phyloP scores from a whole-genome alignment of 2,888 invertebrate genomes.

The Stenotaenia linearis region DNA sequence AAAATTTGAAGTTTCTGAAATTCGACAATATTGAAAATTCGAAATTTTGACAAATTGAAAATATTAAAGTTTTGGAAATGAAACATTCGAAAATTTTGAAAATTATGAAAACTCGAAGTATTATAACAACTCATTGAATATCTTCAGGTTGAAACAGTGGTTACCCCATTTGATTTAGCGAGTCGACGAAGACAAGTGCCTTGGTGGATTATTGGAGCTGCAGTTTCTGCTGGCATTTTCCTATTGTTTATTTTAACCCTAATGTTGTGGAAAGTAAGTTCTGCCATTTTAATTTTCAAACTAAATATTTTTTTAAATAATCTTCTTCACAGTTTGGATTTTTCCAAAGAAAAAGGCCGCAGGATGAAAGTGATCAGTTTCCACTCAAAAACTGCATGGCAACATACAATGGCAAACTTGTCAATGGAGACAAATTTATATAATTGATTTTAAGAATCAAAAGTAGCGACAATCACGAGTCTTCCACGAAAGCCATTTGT shows the following conservation, averaged over 20 bases:
- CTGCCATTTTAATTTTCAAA: not conserved
- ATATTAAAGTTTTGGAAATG: too few relatives aligned
- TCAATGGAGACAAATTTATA: constrained; percentile 33
- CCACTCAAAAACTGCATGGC: constrained; percentile 36
- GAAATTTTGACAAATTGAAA: too few relatives aligned
- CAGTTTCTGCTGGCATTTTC: constrained; percentile 73
- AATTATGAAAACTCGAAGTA: too few relatives aligned
- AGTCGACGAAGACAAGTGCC: constrained; percentile 51
- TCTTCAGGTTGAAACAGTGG: constrained; percentile 32
- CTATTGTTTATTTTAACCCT: constrained; percentile 71
- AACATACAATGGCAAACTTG: constrained; percentile 30
- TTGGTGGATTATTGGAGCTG: constrained; percentile 78
- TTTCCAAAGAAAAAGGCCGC: constrained; percentile 82
- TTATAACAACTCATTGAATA: not conserved
- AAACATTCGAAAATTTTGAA: too few relatives aligned
- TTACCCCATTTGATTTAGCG: constrained; percentile 31
- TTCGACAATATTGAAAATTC: too few relatives aligned
- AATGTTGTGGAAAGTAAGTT: constrained; percentile 71
- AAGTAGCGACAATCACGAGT: not conserved
- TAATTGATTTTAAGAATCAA: not conserved
- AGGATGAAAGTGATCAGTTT: constrained; percentile 35
- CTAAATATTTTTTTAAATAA: not conserved
- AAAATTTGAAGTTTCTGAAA: too few relatives aligned
- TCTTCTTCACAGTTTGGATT: constrained; percentile 84
- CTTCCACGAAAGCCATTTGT: not conserved